phyloP scores from a whole-genome alignment of 2,888 invertebrate genomes.

The Ennomos quercinarius region DNA sequence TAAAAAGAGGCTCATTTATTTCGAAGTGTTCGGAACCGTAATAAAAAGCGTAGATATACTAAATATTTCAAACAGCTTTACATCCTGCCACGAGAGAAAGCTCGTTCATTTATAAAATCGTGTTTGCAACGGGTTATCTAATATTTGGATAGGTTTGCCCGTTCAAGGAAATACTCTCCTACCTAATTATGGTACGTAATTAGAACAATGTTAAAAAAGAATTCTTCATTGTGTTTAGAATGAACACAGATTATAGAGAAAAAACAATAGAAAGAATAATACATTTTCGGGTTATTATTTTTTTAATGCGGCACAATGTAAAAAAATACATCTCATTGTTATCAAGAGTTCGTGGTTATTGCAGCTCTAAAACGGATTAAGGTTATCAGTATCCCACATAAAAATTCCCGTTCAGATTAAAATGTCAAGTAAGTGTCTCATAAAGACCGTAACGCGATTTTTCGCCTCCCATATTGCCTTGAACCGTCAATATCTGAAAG shows the following conservation, averaged over 20 bases:
- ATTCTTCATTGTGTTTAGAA: no score
- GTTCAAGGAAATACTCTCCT: constrained; percentile 14
- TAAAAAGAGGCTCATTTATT: no score
- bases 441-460: constrained; percentile 12
- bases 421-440: constrained; percentile 10
- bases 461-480: constrained; percentile 22
- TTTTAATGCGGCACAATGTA: no score
- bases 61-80: constrained; percentile 23
- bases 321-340: no score
- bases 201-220: neutral
- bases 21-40: neutral
- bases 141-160: constrained; percentile 22
- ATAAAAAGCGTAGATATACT: constrained; percentile 14
- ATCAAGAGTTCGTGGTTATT: no score
- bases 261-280: no score
- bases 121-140: constrained; percentile 21
- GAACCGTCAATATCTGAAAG: constrained; percentile 35
- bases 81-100: constrained; percentile 4
- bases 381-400: neutral
- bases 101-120: constrained; percentile 24
- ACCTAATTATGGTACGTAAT: constrained; percentile 16
- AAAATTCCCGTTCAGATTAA: constrained; percentile 9
- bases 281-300: no score
- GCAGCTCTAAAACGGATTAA: no score
- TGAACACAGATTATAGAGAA: no score